These are phyloP conservation scores for Synergus laeviventris DNA, from an alignment of 2,888 invertebrate genomes.

Conservation along the genomic window DNA sequence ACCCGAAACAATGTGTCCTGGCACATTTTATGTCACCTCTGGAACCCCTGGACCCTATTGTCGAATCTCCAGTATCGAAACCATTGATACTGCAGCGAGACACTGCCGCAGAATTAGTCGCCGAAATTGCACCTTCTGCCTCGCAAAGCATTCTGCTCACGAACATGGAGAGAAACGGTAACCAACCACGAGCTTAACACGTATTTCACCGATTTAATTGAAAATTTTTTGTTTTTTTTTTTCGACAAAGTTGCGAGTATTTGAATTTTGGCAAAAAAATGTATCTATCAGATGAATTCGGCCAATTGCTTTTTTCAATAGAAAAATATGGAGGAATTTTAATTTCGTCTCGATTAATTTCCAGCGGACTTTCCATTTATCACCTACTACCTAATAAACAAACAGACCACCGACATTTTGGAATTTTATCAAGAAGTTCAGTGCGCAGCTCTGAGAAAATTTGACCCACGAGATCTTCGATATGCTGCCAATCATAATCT, in stretches of 20 bases:
- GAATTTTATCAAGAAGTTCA: conserved; percentile 91
- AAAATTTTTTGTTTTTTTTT: no score
- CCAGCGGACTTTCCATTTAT: conserved; percentile 94
- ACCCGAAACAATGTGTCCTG: conserved; percentile 91
- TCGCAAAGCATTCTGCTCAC: conserved; percentile 88
- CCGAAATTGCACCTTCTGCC: conserved; percentile 82
- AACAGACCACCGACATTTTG: conserved; percentile 89
- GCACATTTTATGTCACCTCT: conserved; percentile 94
- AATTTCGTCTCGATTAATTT: conserved; percentile 56
- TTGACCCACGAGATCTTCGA: conserved; percentile 87
- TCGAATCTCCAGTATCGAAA: conserved; percentile 90
- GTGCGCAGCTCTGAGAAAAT: conserved; percentile 89
- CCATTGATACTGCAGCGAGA: conserved; percentile 87
- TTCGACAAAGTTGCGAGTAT: no score
- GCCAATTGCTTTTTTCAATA: no score
- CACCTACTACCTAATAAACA: conserved; percentile 93
- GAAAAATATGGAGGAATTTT: neutral
- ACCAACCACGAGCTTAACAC: conserved; percentile 1
- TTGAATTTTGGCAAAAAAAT: no score
- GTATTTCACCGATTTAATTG: no score
- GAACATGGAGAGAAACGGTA: conserved; percentile 91
- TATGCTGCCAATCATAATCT: conserved; percentile 93
- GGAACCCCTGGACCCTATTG: conserved; percentile 89
- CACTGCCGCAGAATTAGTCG: conserved; percentile 86
- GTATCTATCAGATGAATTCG: no score